phyloP scores from a whole-genome alignment of 2,888 invertebrate genomes.

The Formica aserva region DNA sequence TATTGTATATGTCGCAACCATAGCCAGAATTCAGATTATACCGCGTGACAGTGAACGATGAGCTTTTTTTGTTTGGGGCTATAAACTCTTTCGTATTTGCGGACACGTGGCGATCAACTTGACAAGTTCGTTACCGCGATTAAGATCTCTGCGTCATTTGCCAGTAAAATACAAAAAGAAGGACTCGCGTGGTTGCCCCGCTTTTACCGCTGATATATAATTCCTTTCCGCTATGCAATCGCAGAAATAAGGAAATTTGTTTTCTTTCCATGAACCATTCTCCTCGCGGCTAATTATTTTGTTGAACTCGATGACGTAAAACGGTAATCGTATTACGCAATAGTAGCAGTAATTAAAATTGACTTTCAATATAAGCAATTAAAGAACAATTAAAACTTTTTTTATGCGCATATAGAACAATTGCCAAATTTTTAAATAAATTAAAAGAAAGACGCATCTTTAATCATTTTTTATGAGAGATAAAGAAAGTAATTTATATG shows the following conservation, averaged over 20 bases:
- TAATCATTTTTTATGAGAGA: not conserved
- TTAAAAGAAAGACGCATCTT: not conserved
- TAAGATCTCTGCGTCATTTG: conserved; percentile 39
- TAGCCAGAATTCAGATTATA: conserved; percentile 35
- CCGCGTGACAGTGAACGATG: conserved; percentile 62
- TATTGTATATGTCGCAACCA: conserved; percentile 30
- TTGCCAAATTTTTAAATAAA: not conserved
- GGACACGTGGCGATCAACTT: conserved; percentile 59
- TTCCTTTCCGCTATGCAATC: conserved; percentile 1
- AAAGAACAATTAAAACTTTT: conserved; percentile 15
- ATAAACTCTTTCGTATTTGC: conserved; percentile 58
- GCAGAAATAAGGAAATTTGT: not conserved
- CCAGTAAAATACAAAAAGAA: conserved; percentile 23
- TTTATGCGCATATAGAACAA: not conserved
- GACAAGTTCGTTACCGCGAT: conserved; percentile 46
- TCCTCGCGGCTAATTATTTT: conserved; percentile 26
- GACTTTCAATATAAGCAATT: not conserved
- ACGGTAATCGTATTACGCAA: conserved; percentile 14
- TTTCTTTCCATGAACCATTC: not conserved
- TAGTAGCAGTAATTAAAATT: not conserved
- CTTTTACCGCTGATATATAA: conserved; percentile 28
- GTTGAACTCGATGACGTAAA: conserved; percentile 6
- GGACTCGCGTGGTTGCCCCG: not conserved
- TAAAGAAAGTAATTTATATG: not conserved
- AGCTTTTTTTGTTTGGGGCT: conserved; percentile 54